Evolutionary conservation across 1,140 invertebrate genomes (phyloP), one percentile per base, ranked within the genome.

Genomic region (Contarinia nasturtii): DNA sequence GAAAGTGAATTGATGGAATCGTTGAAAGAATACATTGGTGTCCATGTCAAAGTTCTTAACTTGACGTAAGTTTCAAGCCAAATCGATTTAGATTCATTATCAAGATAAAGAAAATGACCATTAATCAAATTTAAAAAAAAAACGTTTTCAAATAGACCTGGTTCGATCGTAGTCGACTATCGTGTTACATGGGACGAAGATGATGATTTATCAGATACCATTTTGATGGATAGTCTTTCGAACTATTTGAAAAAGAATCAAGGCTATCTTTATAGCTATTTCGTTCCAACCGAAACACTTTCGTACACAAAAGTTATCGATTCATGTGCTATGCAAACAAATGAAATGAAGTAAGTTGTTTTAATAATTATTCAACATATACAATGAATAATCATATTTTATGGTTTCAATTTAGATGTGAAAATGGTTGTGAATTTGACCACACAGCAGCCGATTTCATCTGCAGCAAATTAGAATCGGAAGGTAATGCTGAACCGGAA

Each of bases 391-490:
- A 18, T 15, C 15, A 41, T n/a, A 7, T n/a, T 7, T 41, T 11
- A 15, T 8, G 7, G 14, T 42, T 19, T 20, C 41, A 17, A 19
- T 21, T 82, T 47, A 73, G 70, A 2, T 92, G 88, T 57, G 74
- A 82, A 48, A 74, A 86, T 59, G 66, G 71, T 8, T 92, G 88
- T 59, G 64, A 69, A 33, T 88, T 82, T 54, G 76, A 86, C 57
- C 75, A 78, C 51, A 53, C 52, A 2, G 59, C 57, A 3, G 56
- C 75, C 22, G 67, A 75, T 48, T 83, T 83, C 52, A 58, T 60
- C 3, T 92, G 87, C 58, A 27, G 27, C 3, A 27, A 27, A 10
- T 44, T 53, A 48, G 61, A 65, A 47, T 22, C 57, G 20, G 59
- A 60, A 37, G 58, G 56, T 47, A 61, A 63, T 20, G 57, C 65